Base-by-base conservation (phyloP, 2,797 vertebrate species). In the Eulemur coronatus region DNA sequence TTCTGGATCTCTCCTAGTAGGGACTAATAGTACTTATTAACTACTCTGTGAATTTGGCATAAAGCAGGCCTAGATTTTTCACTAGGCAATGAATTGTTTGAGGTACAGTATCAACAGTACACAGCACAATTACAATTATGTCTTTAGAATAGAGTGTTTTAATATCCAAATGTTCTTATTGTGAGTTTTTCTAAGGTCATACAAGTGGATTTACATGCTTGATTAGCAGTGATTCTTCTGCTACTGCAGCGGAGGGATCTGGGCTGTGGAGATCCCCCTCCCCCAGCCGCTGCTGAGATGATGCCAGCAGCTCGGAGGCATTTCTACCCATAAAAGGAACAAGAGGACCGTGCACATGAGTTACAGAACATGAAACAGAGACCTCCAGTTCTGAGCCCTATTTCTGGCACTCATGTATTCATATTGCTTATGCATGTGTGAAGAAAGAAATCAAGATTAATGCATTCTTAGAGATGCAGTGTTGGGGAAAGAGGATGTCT, bases 131-230 rank as follows among this genome's bases (percentile, higher is more conserved):
- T 96, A 76, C 70, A 95, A 91, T 94, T 59, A 94, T 80, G 84
- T 79, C 89, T 96, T 93, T 97, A 96, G 95, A 97, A 98, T 57
- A 97, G 89, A 97, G 95, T 90, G 89, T 70, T 98, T 97, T 96
- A 96, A 97, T 97, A 96, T 94, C 89, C 86, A 96, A 93, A 73
- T 87, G 67, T 92, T 96, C 93, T 95, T 93, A 67, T 30, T 93
- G 78, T 63, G 76, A 96, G 55, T 93, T 75, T 96, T 94, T 93
- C 94, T 86, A 96, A 96, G 93, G 89, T 93, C 46, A 72, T 97
- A 97, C 97, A 95, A 97, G 86, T 92, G 73, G 73, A 96, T 97
- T 97, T 98, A 95, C 94, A 93, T 90, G 84, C 91, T 81, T 92
- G 79, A 93, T 96, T 96, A 96, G 91, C 82, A 97, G 95, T 2